phyloP scores from a whole-genome alignment of 2,888 invertebrate genomes.

The Mesochorus sp. region DNA sequence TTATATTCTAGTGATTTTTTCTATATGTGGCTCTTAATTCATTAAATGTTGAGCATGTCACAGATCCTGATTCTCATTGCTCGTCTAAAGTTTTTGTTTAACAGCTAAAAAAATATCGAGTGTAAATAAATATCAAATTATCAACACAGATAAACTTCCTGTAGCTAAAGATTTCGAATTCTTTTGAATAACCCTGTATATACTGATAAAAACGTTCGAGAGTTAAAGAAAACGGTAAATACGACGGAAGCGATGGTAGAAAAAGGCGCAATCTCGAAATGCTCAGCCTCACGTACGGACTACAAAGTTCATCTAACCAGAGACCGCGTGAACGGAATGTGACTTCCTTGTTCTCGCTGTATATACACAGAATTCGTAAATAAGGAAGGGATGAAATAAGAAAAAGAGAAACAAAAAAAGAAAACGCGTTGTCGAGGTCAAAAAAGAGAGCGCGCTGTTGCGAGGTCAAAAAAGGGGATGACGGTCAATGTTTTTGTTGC shows the following conservation, averaged over 20 bases:
- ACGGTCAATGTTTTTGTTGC: constrained; percentile 69
- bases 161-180: too few relatives aligned
- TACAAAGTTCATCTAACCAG: constrained; percentile 74
- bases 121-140: too few relatives aligned
- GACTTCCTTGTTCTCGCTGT: background rate
- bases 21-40: too few relatives aligned
- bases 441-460: constrained; percentile 33
- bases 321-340: constrained; percentile 11
- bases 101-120: too few relatives aligned
- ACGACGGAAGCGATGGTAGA: constrained; percentile 7
- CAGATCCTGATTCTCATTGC: too few relatives aligned
- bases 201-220: constrained; percentile 12
- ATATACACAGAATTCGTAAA: background rate
- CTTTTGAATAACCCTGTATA: too few relatives aligned
- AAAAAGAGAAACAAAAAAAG: constrained; percentile 44
- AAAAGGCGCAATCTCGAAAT: constrained; percentile 66
- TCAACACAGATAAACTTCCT: too few relatives aligned
- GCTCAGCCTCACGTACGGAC: constrained; percentile 70
- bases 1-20: too few relatives aligned
- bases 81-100: too few relatives aligned
- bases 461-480: constrained; percentile 59
- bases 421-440: constrained; percentile 54
- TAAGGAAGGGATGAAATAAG: constrained; percentile 20
- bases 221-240: constrained; percentile 26
- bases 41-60: too few relatives aligned